Evolutionary conservation across 1,140 invertebrate species (phyloP).

Genomic region (Fopius arisanus): DNA sequence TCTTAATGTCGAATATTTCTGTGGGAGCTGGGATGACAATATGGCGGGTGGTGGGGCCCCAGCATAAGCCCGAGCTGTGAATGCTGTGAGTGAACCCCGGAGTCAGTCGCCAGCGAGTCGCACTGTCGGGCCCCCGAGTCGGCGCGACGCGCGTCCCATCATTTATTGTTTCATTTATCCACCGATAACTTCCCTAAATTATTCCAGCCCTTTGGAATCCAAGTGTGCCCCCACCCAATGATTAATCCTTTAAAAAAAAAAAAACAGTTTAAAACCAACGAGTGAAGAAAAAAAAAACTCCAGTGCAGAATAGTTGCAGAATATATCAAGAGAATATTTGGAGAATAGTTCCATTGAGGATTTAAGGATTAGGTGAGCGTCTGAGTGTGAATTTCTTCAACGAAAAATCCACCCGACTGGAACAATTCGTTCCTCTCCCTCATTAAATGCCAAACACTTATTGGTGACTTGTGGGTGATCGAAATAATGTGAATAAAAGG

Average conservation of each 20-base stretch:
- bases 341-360: not conserved
- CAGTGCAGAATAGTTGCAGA: not conserved
- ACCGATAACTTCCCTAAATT: too few species aligned
- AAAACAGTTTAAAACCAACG: too few species aligned
- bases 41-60: constrained; percentile 57
- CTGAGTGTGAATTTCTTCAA: constrained; percentile 2
- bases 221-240: too few species aligned
- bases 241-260: too few species aligned
- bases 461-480: not conserved
- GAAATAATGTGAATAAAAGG: not conserved
- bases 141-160: constrained; percentile 46
- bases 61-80: constrained; percentile 16
- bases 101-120: constrained; percentile 51
- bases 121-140: constrained; percentile 55
- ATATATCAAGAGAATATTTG: not conserved
- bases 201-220: too few species aligned
- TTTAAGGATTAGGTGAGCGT: not conserved
- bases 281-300: not conserved
- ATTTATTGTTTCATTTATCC: too few species aligned
- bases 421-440: not conserved
- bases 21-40: constrained; percentile 34
- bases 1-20: too few species aligned
- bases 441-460: not conserved
- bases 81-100: constrained; percentile 39
- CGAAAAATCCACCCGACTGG: not conserved